Percentiles rank a stretch among this genome's conserved stretches.
Evolutionary conservation across 2,113 vertebrate species (phyloP).

Genomic region (Malurus alboscapulatus): DNA sequence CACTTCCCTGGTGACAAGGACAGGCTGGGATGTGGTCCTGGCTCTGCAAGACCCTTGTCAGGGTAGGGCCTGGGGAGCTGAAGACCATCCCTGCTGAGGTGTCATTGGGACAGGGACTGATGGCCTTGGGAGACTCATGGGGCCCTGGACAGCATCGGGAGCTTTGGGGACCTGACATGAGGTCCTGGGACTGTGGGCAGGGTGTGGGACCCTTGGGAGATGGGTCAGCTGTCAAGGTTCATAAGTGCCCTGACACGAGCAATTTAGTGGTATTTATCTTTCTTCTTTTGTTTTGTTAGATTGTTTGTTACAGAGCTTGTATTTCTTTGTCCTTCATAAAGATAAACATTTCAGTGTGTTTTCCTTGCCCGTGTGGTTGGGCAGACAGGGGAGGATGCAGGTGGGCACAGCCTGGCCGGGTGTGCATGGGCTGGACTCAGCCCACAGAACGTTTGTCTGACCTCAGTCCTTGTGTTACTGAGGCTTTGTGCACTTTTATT

Average conservation of each 20-base stretch:
- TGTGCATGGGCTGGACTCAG: neutral
- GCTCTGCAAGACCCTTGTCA: fast-evolving
- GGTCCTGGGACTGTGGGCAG: neutral
- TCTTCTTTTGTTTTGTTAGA: neutral
- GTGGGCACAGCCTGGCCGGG: neutral
- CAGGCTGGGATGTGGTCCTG: neutral
- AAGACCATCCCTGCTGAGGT: fast-evolving
- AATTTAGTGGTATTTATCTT: neutral
- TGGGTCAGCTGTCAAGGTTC: neutral
- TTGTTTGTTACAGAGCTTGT: neutral
- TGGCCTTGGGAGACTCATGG: neutral
- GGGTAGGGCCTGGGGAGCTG: neutral
- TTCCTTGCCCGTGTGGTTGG: neutral
- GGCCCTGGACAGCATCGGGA: fast-evolving
- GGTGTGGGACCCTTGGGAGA: fast-evolving
- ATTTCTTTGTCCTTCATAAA: neutral
- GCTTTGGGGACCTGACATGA: fast-evolving
- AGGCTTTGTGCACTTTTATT: neutral
- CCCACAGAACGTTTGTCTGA: neutral
- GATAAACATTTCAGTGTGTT: neutral
- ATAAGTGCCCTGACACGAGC: neutral
- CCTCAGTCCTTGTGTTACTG: neutral
- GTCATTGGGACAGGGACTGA: neutral
- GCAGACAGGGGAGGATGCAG: neutral
- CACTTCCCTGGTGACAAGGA: neutral